phyloP scores from a whole-genome alignment of 2,888 invertebrate species.

The Antheraea yamamai region DNA sequence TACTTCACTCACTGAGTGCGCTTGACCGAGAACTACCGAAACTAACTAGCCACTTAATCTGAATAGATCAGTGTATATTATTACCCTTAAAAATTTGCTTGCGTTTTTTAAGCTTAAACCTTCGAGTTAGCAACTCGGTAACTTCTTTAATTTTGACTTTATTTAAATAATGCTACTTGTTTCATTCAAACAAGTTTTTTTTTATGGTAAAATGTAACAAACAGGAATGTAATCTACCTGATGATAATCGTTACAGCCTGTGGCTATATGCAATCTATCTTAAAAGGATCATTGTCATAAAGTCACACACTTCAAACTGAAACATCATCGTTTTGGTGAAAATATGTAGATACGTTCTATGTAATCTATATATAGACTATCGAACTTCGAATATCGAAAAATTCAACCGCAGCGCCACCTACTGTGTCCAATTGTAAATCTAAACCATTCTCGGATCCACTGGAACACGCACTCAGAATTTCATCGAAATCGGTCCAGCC shows the following conservation, averaged over 20 bases:
- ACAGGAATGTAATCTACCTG: too few relatives aligned
- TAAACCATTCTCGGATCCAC: too few relatives aligned
- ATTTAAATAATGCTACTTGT: background rate
- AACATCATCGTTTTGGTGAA: background rate
- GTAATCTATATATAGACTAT: too few relatives aligned
- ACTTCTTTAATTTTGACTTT: background rate
- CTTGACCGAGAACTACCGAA: background rate
- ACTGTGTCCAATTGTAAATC: too few relatives aligned
- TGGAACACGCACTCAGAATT: too few relatives aligned
- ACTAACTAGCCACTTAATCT: background rate
- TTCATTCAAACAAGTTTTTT: background rate
- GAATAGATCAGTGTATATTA: background rate
- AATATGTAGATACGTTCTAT: background rate
- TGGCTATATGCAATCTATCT: too few relatives aligned
- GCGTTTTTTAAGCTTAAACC: background rate
- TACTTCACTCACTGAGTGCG: background rate
- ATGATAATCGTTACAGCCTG: too few relatives aligned
- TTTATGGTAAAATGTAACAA: background rate
- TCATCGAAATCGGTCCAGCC: too few relatives aligned
- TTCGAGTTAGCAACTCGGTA: background rate
- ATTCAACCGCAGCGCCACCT: too few relatives aligned
- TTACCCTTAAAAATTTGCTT: background rate
- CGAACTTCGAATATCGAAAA: too few relatives aligned
- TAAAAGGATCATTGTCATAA: too few relatives aligned
- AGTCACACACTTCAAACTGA: background rate